phyloP scores from a whole-genome alignment of 2,888 invertebrate genomes.

The Nomada hirtipes region DNA sequence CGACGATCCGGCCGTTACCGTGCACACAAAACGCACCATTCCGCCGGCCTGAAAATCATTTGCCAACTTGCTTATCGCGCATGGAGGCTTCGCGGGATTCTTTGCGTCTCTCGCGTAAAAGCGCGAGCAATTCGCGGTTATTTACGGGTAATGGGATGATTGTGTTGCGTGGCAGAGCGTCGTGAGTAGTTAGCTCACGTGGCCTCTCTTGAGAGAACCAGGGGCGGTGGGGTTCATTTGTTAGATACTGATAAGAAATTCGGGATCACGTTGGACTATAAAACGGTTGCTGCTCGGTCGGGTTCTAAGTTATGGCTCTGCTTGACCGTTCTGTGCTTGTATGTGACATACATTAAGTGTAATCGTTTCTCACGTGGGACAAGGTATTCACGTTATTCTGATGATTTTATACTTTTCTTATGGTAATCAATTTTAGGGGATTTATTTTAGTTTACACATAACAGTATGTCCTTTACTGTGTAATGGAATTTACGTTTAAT shows the following conservation, averaged over 20 bases:
- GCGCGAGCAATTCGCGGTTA: background rate
- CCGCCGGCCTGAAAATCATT: slow-evolving; percentile 44
- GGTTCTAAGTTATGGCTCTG: background rate
- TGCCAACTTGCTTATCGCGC: slow-evolving; percentile 32
- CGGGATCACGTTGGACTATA: slow-evolving; percentile 23
- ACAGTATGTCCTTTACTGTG: too few species aligned
- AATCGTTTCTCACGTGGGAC: background rate
- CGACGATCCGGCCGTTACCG: slow-evolving; percentile 52
- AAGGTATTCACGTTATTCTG: background rate
- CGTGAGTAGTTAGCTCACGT: background rate
- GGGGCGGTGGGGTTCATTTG: slow-evolving; percentile 5
- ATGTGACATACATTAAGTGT: background rate
- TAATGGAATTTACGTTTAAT: too few species aligned
- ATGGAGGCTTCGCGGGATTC: background rate
- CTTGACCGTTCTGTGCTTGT: background rate
- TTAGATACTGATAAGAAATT: slow-evolving; percentile 28
- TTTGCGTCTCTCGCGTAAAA: background rate
- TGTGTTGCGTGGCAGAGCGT: slow-evolving; percentile 18
- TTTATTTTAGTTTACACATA: too few species aligned
- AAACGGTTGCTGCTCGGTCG: slow-evolving; percentile 4
- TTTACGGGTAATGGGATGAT: slow-evolving; percentile 13
- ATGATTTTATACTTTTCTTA: background rate
- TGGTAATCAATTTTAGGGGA: background rate
- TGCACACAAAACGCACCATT: slow-evolving; percentile 55
- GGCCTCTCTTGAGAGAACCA: background rate